Conservation (phyloP, 1,140 invertebrate genomes). For the Carposina sasakii region DNA sequence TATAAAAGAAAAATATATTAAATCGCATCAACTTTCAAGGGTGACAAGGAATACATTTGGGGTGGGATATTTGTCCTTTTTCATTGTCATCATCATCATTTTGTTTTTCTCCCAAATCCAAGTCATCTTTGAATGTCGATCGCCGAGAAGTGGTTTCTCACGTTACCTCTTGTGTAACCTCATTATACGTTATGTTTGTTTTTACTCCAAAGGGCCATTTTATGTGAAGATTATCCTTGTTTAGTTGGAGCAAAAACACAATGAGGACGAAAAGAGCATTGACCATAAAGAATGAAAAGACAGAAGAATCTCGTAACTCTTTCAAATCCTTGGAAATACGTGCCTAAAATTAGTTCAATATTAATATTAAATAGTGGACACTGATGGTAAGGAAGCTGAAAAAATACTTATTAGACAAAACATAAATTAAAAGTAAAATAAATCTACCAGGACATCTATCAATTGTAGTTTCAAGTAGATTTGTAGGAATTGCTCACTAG, state of each 20-base stretch:
- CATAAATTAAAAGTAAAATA: slow-evolving; percentile 36
- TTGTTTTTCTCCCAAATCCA: slow-evolving; percentile 40
- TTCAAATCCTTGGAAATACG: slow-evolving; percentile 92
- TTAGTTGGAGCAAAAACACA: slow-evolving; percentile 96
- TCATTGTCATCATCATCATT: neutral
- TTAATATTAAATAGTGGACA: slow-evolving; percentile 19
- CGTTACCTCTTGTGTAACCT: slow-evolving; percentile 90
- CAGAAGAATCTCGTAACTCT: slow-evolving; percentile 93
- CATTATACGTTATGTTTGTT: slow-evolving; percentile 93
- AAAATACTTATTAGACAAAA: slow-evolving; percentile 12
- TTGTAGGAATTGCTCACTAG: too few relatives aligned
- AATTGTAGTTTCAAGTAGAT: too few relatives aligned
- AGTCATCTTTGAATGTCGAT: slow-evolving; percentile 67
- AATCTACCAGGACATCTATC: too few relatives aligned
- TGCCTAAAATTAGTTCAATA: slow-evolving; percentile 78
- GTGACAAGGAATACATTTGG: slow-evolving; percentile 42
- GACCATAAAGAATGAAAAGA: slow-evolving; percentile 98
- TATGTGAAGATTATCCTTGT: slow-evolving; percentile 94
- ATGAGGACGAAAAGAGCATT: slow-evolving; percentile 98
- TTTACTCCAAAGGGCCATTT: slow-evolving; percentile 95
- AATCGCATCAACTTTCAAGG: slow-evolving; percentile 64
- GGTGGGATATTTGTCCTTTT: neutral
- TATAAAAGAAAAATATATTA: slow-evolving; percentile 59
- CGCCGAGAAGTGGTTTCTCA: slow-evolving; percentile 46
- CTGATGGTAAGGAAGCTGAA: neutral